A percentile compares a stretch with the other conserved stretches of the same genome.
Evolutionary conservation across 2,888 invertebrate genomes (phyloP).

Genomic region (Tricholauxania praeusta): DNA sequence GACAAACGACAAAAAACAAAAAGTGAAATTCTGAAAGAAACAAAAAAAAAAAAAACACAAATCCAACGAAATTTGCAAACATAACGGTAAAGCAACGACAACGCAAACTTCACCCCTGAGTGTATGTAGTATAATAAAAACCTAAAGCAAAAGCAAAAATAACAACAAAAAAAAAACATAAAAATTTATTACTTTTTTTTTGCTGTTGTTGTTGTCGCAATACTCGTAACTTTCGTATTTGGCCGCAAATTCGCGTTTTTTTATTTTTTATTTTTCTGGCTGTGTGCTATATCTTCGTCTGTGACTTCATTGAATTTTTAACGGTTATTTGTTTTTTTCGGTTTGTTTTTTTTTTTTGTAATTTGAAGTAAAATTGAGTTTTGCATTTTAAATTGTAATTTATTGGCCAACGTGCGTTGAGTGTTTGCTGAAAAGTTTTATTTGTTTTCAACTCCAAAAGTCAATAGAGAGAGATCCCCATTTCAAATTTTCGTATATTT

Average conservation of each 20-base stretch:
- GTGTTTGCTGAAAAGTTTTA: too few relatives aligned
- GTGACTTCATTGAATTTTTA: too few relatives aligned
- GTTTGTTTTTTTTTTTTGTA: too few relatives aligned
- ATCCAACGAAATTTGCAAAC: slow-evolving; percentile 39
- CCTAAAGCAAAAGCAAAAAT: slow-evolving; percentile 13
- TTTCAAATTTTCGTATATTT: too few relatives aligned
- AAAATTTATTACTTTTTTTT: slow-evolving; percentile 6
- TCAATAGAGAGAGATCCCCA: too few relatives aligned
- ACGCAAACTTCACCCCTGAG: neutral
- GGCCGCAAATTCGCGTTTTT: neutral
- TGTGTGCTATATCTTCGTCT: neutral
- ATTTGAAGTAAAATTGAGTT: too few relatives aligned
- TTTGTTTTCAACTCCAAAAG: too few relatives aligned
- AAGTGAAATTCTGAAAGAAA: slow-evolving; percentile 24
- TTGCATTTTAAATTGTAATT: too few relatives aligned
- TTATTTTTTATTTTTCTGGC: neutral
- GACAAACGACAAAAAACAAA: slow-evolving; percentile 20
- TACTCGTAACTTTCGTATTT: slow-evolving; percentile 15
- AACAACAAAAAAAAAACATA: slow-evolving; percentile 42
- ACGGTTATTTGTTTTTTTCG: too few relatives aligned
- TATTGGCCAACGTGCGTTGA: too few relatives aligned
- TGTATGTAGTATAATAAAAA: slow-evolving; percentile 19
- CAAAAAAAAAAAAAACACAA: slow-evolving; percentile 33
- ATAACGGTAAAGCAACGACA: slow-evolving; percentile 30
- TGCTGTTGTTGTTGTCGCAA: slow-evolving; percentile 2